Base-by-base conservation (phyloP, 2,113 vertebrate genomes). In the Steatornis caripensis region DNA sequence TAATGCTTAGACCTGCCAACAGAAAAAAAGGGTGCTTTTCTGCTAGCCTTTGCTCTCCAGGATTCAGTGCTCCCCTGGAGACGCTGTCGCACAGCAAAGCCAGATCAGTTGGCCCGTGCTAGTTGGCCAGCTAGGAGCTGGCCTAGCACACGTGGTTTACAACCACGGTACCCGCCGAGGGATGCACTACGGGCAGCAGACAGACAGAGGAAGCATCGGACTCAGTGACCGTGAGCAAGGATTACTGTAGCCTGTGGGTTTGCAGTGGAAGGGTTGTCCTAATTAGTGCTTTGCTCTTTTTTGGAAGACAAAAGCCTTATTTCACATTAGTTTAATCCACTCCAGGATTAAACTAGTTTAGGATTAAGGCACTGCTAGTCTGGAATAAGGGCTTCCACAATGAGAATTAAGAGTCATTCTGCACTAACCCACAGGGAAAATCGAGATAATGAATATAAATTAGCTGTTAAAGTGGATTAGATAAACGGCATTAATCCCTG, bases 361-460 rank as follows among this genome's bases (percentile, higher is more conserved):
- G 71, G 92, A 93, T 92, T 91, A 95, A 87, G 41, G 45, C 34
- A 6, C 66, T 36, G 37, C 24, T 90, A 68, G 70, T 65, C 90
- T 88, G 90, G 79, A 92, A 68, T 88, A 92, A 65, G 75, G 45
- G 53, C 1, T 90, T 90, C 70, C 66, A 83, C 30, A 12, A 7
- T 26, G 77, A 91, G 60, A 93, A 29, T 68, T 70, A 66, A 58
- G 27, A 93, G 53, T 49, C 53, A 65, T 53, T 80, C 90, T 34
- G 61, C 61, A 75, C 62, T 43, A 92, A 71, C 41, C 27, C 54
- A 45, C 37, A 18, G 58, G 45, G 68, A 86, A 94, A 95, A 95
- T 17, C 6, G 61, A 96, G 66, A 55, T 61, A 86, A 90, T 77
- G 37, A 80, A 86, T 34, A 74, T 41, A 92, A 95, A 90, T 93